Evolutionary conservation across 1,140 invertebrate species (phyloP), one percentile per base, ranked within the genome.

Genomic region (Asbolus verrucosus): DNA sequence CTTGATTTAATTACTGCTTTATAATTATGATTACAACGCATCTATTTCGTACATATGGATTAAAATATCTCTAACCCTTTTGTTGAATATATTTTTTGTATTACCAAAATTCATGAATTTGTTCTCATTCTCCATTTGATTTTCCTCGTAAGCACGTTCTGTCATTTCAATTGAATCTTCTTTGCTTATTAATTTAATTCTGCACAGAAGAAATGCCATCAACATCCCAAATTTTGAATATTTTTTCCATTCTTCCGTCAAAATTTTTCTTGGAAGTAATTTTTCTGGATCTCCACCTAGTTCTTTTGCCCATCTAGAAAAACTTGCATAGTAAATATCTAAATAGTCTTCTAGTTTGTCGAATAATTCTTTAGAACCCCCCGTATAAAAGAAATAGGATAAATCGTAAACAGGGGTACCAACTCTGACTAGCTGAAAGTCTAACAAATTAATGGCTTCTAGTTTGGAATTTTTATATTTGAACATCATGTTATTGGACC

Each of bases 331-430:
- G 77, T 89, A 89, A n/a, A 85, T 73, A 30, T 87, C 66, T 1
- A 89, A 33, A 15, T 87, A 77, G 14, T 79, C 43, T n/a, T 84
- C 72, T 27, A 85, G 83, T 68, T 81, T 70, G 15, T 76, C 67
- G 8, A 86, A 79, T 9, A 87, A 80, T 6, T 81, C 71, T 62
- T 82, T 76, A 9, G 84, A 82, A 0, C 86, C 61, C 1, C 61
- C 83, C 73, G 82, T 83, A 67, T 84, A 87, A 1, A 88, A 77
- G 59, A 83, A 84, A 68, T 87, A 86, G 0, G 81, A 81, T 60
- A 88, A 69, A 66, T 87, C 86, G 1, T 81, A 83, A 1, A 85
- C 80, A 3, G 86, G 86, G 1, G 85, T 86, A 1, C 82, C 81
- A 65, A 83, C 83, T 6, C 83, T 78, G 6, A 81, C 76, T 3